Evolutionary conservation across 2,113 vertebrate genomes (phyloP).

Genomic region (Dicentrarchus labrax): DNA sequence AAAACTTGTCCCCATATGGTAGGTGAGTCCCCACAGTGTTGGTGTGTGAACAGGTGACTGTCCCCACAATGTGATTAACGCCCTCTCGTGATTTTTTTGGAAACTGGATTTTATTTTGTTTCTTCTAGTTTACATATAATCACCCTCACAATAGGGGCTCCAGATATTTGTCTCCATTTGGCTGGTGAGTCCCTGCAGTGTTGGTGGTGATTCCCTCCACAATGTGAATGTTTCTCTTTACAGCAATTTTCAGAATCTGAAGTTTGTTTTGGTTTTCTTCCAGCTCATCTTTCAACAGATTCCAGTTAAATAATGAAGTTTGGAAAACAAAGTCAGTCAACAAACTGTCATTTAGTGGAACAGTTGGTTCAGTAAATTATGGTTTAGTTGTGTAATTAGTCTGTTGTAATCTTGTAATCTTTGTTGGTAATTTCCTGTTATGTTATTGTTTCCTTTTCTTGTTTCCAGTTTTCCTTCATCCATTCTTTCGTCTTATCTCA

Average conservation of each 20-base stretch:
- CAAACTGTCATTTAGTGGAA: constrained; percentile 4
- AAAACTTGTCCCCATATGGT: not conserved
- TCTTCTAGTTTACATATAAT: not conserved
- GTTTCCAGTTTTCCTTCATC: not conserved
- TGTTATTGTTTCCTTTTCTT: not conserved
- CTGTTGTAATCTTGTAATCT: not conserved
- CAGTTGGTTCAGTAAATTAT: constrained; percentile 17
- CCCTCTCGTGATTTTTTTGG: not conserved
- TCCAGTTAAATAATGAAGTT: not conserved
- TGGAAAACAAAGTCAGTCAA: not conserved
- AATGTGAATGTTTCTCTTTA: too few species aligned
- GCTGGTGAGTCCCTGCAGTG: too few species aligned
- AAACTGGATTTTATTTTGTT: not conserved
- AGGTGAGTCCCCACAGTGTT: not conserved
- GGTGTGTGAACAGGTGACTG: not conserved
- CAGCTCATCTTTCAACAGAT: constrained; percentile 3
- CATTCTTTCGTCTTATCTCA: not conserved
- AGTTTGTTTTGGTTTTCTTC: not conserved
- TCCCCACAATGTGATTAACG: not conserved
- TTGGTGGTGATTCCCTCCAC: too few species aligned
- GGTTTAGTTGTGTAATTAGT: constrained; percentile 21
- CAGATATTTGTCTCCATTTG: not conserved
- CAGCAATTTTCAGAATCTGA: not conserved
- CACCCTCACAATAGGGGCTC: not conserved
- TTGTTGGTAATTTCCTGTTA: not conserved